phyloP scores from a whole-genome alignment of 2,797 vertebrate genomes.

The Mycteria americana region DNA sequence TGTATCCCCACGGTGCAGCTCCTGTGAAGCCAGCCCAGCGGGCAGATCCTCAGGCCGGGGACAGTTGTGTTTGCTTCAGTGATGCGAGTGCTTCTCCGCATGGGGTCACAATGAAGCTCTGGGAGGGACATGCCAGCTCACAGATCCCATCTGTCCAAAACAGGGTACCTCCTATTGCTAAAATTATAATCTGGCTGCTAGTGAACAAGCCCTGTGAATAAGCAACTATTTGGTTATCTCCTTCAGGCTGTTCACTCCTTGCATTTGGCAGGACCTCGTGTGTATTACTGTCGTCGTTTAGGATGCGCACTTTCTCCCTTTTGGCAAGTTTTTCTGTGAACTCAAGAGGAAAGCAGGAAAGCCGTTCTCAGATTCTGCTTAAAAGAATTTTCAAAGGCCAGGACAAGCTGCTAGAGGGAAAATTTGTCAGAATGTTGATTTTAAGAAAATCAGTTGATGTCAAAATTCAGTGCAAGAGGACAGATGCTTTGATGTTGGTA shows the following conservation, averaged over 20 bases:
- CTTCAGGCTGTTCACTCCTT: not conserved
- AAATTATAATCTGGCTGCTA: conserved; percentile 13
- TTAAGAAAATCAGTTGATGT: not conserved
- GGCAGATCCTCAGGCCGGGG: not conserved
- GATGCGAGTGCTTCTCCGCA: not conserved
- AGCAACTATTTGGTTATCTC: not conserved
- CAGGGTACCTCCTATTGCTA: not conserved
- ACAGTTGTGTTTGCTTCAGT: not conserved
- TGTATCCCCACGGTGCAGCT: not conserved
- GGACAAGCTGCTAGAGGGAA: not conserved
- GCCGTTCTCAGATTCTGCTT: not conserved
- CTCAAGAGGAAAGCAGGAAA: not conserved
- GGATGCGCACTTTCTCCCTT: not conserved
- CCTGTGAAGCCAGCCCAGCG: not conserved
- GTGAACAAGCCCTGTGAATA: not conserved
- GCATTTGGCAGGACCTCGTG: not conserved
- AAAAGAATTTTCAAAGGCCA: not conserved
- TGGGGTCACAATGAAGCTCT: conserved; percentile 13
- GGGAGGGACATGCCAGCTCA: not conserved
- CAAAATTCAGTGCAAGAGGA: not conserved
- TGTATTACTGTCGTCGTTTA: not conserved
- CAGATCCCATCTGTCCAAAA: conserved; percentile 27
- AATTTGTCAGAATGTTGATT: not conserved
- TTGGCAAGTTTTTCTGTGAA: conserved; percentile 1
- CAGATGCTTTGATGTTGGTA: not conserved